These are phyloP conservation scores for Idaea aversata DNA, from an alignment of 2,888 invertebrate species.

Conservation along the genomic window DNA sequence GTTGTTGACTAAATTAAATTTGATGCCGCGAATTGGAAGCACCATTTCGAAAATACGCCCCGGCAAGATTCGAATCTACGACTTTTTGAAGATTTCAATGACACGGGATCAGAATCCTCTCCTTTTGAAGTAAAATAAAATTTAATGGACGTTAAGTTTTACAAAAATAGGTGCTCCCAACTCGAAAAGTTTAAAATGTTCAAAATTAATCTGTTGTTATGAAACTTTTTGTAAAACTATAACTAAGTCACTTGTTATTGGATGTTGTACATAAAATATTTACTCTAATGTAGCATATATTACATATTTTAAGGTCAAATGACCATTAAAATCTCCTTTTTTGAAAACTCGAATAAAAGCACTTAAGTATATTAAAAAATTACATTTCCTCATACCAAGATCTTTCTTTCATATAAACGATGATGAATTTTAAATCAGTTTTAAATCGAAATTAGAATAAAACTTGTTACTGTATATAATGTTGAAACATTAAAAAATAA, in stretches of 20 bases:
- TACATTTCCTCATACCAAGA: slow-evolving; percentile 2
- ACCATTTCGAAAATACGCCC: slow-evolving; percentile 14
- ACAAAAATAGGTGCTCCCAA: slow-evolving; percentile 32
- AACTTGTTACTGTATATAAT: slow-evolving; percentile 52
- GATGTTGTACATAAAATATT: slow-evolving; percentile 32
- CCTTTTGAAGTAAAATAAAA: not conserved
- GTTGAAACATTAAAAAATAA: slow-evolving; percentile 52
- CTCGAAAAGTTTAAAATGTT: slow-evolving; percentile 24
- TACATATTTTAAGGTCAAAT: slow-evolving; percentile 7
- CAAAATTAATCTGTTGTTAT: slow-evolving; percentile 40
- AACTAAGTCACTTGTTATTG: slow-evolving; percentile 43
- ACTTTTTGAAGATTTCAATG: not conserved
- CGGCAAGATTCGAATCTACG: not conserved
- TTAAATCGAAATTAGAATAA: slow-evolving; percentile 5
- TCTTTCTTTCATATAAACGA: not conserved
- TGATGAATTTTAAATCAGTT: slow-evolving; percentile 10
- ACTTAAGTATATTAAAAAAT: slow-evolving; percentile 5
- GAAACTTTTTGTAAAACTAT: slow-evolving; percentile 41
- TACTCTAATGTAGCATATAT: slow-evolving; percentile 21
- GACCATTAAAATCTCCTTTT: slow-evolving; percentile 9
- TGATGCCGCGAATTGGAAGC: slow-evolving; percentile 20
- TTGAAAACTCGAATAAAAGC: slow-evolving; percentile 5
- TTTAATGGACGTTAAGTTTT: not conserved
- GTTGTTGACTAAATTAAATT: slow-evolving; percentile 50
- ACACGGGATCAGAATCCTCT: not conserved